A percentile compares a stretch with the other conserved stretches of the same genome.
These are phyloP conservation scores for Ernsta delagoae DNA, from an alignment of 2,888 invertebrate species.

Conservation along the genomic window DNA sequence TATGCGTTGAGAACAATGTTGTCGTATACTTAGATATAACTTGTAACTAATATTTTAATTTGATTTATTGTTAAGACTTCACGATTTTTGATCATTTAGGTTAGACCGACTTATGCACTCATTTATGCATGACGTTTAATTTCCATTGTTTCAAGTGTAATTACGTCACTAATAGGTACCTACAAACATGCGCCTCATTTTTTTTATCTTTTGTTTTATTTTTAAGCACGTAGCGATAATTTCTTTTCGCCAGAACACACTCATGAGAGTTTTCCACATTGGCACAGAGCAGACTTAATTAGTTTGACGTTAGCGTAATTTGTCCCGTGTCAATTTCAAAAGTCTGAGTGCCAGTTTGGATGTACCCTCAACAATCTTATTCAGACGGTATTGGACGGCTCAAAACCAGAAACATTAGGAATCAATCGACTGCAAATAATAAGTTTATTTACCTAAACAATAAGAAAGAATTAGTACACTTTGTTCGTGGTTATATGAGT, in stretches of 20 bases:
- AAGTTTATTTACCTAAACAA: too few relatives aligned
- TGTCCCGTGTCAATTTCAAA: constrained; percentile 1
- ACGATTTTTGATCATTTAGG: neutral
- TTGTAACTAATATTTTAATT: neutral
- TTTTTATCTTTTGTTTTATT: constrained; percentile 41
- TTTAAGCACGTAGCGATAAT: constrained; percentile 48
- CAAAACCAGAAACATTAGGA: neutral
- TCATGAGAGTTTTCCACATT: constrained; percentile 52
- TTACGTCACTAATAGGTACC: neutral
- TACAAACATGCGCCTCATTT: constrained; percentile 43
- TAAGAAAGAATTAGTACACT: too few relatives aligned
- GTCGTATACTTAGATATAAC: too few relatives aligned
- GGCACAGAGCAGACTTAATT: constrained; percentile 37
- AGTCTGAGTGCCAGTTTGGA: constrained; percentile 18
- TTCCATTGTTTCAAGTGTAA: constrained; percentile 1
- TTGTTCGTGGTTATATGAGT: neutral
- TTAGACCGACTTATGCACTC: neutral
- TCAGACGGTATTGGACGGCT: constrained; percentile 19
- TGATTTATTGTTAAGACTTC: neutral
- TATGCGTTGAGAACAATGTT: neutral
- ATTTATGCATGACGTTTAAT: constrained; percentile 17
- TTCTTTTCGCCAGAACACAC: constrained; percentile 52
- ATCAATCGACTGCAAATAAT: too few relatives aligned
- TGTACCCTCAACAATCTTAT: constrained; percentile 20
- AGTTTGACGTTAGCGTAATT: constrained; percentile 9